Percentiles rank a stretch among this genome's conserved stretches.
phyloP scores from a whole-genome alignment of 2,113 vertebrate genomes.

The Azemiops feae region DNA sequence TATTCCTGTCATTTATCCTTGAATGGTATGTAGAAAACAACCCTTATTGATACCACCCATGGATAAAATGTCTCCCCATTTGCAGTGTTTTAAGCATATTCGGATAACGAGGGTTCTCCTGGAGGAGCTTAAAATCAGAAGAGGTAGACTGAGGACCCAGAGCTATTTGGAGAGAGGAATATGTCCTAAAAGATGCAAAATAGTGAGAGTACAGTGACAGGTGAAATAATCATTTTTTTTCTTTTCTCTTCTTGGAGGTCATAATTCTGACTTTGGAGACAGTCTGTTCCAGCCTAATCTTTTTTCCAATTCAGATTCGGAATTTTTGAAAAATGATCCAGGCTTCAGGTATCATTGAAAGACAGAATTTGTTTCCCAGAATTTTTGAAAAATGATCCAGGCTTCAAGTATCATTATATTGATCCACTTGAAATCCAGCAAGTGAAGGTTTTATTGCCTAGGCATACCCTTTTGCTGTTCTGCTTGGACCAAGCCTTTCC shows the following conservation, averaged over 20 bases:
- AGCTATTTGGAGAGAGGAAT: background rate
- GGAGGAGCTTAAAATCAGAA: background rate
- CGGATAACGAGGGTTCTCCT: background rate
- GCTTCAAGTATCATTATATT: background rate
- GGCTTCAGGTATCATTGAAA: background rate
- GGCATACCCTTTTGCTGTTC: constrained; percentile 34
- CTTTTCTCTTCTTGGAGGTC: background rate
- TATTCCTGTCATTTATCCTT: background rate
- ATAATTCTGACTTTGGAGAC: background rate
- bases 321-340: background rate
- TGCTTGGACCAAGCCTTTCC: constrained; percentile 18
- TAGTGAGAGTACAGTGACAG: background rate
- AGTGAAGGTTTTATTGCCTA: background rate
- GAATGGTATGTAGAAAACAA: background rate
- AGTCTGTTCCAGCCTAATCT: background rate
- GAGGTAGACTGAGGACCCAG: background rate
- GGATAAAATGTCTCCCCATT: background rate
- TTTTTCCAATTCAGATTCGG: background rate
- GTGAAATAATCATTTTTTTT: background rate
- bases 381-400: too few species aligned
- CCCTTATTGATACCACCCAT: background rate
- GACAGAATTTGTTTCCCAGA: too few species aligned
- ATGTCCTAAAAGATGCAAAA: too few species aligned
- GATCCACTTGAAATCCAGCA: background rate
- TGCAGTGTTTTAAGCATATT: background rate